These are phyloP conservation scores for Sycophaga agraensis DNA, from an alignment of 1,140 invertebrate genomes.

Conservation along the genomic window DNA sequence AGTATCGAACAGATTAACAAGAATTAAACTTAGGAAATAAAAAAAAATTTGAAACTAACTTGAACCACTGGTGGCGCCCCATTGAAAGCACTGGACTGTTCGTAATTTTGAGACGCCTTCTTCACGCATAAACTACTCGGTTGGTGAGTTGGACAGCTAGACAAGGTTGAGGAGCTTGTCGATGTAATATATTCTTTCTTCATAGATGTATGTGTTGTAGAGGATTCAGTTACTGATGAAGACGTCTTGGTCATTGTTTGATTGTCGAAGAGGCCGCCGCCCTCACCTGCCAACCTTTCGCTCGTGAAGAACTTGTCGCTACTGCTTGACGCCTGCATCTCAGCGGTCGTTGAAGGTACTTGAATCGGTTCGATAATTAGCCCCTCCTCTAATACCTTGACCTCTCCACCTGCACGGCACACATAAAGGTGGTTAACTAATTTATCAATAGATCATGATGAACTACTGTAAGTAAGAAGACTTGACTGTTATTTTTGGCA, in stretches of 20 bases:
- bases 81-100: slow-evolving; percentile 51
- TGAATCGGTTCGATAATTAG: slow-evolving; percentile 37
- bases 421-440: slow-evolving; percentile 43
- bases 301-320: slow-evolving; percentile 52
- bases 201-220: slow-evolving; percentile 47
- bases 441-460: no score
- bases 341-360: slow-evolving; percentile 36
- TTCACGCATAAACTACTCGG: slow-evolving; percentile 46
- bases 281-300: slow-evolving; percentile 44
- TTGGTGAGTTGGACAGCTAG: slow-evolving; percentile 37
- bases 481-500: slow-evolving; percentile 32
- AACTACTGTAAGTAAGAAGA: no score
- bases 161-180: slow-evolving; percentile 43
- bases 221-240: slow-evolving; percentile 51
- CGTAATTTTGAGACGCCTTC: slow-evolving; percentile 44
- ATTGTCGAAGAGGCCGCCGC: slow-evolving; percentile 38
- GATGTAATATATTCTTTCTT: slow-evolving; percentile 53
- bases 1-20: background rate
- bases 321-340: slow-evolving; percentile 54
- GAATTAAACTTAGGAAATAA: background rate
- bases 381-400: slow-evolving; percentile 31
- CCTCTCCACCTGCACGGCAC: slow-evolving; percentile 36
- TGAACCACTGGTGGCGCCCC: slow-evolving; percentile 52
- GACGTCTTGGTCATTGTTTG: slow-evolving; percentile 52
- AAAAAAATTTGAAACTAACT: slow-evolving; percentile 33